A percentile compares a stretch with the other conserved stretches of the same genome.
Evolutionary conservation across 2,888 invertebrate species (phyloP).

Genomic region (Callosobruchus maculatus): DNA sequence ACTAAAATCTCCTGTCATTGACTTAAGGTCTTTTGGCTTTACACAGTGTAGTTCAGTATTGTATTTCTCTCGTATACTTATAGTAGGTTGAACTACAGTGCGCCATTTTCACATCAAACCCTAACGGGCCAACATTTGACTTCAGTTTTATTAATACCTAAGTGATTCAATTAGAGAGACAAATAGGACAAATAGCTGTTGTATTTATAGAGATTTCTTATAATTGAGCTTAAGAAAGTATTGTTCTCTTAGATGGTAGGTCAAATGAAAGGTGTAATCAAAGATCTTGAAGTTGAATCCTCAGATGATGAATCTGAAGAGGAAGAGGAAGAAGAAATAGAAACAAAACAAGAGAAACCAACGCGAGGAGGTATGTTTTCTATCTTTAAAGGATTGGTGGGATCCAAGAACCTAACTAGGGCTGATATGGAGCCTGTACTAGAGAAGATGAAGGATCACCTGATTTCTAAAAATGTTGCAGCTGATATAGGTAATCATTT

Average conservation of each 20-base stretch:
- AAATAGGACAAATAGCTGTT: too few species aligned
- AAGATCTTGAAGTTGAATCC: slow-evolving; percentile 77
- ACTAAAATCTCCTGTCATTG: too few species aligned
- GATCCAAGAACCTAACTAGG: slow-evolving; percentile 78
- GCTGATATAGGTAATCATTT: slow-evolving; percentile 66
- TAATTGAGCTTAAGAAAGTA: neutral
- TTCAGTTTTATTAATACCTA: too few species aligned
- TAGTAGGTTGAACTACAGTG: too few species aligned
- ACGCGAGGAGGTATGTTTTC: slow-evolving; percentile 68
- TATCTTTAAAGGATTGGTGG: slow-evolving; percentile 81
- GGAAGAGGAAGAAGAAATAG: slow-evolving; percentile 53
- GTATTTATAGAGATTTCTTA: too few species aligned
- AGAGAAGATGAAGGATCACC: slow-evolving; percentile 91
- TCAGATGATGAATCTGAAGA: slow-evolving; percentile 65
- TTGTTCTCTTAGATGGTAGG: slow-evolving; percentile 64
- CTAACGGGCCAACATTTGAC: too few species aligned
- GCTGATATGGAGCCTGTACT: slow-evolving; percentile 82
- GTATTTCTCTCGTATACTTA: too few species aligned
- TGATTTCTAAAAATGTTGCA: slow-evolving; percentile 97
- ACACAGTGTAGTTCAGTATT: too few species aligned
- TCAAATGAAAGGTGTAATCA: slow-evolving; percentile 78
- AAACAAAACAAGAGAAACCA: slow-evolving; percentile 20
- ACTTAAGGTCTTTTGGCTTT: too few species aligned
- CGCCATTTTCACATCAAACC: too few species aligned
- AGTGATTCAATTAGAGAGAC: too few species aligned